Evolutionary conservation across 2,888 invertebrate genomes (phyloP), one percentile per base, ranked within the genome.

Genomic region (Neoitamus cyanurus): DNA sequence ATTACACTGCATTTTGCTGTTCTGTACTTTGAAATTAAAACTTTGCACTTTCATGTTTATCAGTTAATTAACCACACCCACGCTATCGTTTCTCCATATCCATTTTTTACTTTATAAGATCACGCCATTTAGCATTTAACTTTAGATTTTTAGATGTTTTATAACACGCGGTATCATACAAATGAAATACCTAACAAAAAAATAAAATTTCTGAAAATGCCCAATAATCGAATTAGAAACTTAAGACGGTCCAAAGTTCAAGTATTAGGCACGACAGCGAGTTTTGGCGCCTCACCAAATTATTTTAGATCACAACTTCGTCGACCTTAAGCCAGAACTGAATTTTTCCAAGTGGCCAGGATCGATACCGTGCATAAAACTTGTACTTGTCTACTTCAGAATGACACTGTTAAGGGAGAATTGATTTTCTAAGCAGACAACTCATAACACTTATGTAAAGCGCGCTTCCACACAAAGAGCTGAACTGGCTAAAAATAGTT

Each of bases 381-480:
- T 75, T 75, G 37, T 42, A 75, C 73, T 36, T 36, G 73, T 6
- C 20, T 20, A 58, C 25, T 58, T 58, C 58, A 73, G 20, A 73
- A 36, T 34, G 36, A 73, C 73, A 73, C 73, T 34, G 73, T n/a
- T 31, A 73, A 34, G 34, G 36, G 25, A 34, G 34, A 36, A 75
- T 75, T 75, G 75, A 75, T 75, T 75, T 75, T 75, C 42, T 36
- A 75, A 75, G 28, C 28, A 58, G 58, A 58, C 20, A 58, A 75
- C 75, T 75, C 42, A 37, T 37, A 75, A 75, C 75, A 42, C 75
- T 75, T 75, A 75, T 75, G 42, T 75, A 75, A 75, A 75, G 42
- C 20, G 9, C 58, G 20, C 28, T 75, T 42, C 75, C 42, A 75
- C 75, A 42, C 75, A 34, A 75, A 75, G 75, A 42, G n/a, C 31